Evolutionary conservation across 2,888 invertebrate species (phyloP), one percentile per base, ranked within the genome.

Genomic region (Halictus ligatus): DNA sequence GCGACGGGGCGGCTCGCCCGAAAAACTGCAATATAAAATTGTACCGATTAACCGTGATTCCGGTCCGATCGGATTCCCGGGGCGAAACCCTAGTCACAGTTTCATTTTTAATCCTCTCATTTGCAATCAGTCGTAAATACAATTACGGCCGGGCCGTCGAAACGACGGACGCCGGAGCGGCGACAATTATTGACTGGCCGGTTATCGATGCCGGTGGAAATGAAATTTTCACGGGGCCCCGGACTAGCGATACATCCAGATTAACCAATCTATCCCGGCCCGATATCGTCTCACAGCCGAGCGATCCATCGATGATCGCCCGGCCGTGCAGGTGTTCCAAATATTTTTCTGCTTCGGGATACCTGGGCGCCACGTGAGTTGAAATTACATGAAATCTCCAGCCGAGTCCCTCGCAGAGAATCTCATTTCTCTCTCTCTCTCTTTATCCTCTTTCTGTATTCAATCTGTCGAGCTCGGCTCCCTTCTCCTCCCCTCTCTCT

Each of bases 301-400:
- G 29, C 50, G 76, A 71, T 75, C 50, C 58, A 43, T 48, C 78
- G 64, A 75, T 15, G 80, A 84, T 86, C 75, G 73, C 12, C 58
- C 75, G 73, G 73, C 76, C 78, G 75, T 43, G 82, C 88, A 85
- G 89, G 87, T 88, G 86, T 90, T 81, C 80, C 84, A 88, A 92
- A 92, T 92, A 90, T 92, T 90, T 92, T 88, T 88, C 89, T 35
- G 18, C 78, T 10, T 48, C 75, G 79, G 77, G 85, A 88, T 89
- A 87, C 78, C 83, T 74, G 84, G 86, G 73, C 75, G 78, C 75
- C 81, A 48, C 80, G 81, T 79, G 83, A 84, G 67, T 50, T 80
- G 85, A 90, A 87, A 89, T 88, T 91, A 91, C 83, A 71, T 10
- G 87, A 88, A 89, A 87, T 89, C 88, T 88, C 89, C 88, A 74